phyloP scores from a whole-genome alignment of 2,888 invertebrate genomes.

The Odiellus spinosus region DNA sequence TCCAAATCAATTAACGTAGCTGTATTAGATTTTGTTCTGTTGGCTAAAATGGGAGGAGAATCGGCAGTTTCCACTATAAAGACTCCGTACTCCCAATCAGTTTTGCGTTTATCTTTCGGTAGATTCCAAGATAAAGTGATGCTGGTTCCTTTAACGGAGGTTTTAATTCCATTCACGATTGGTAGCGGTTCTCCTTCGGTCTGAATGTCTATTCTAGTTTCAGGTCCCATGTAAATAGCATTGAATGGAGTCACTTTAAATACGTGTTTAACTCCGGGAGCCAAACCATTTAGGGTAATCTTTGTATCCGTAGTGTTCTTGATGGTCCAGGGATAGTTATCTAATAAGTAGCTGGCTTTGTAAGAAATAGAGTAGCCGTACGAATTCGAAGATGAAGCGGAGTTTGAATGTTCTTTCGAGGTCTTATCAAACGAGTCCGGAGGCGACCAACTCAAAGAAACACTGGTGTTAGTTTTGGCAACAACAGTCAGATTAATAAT shows the following conservation, averaged over 20 bases:
- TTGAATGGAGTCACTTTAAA: conserved; percentile 38
- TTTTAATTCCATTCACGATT: conserved; percentile 23
- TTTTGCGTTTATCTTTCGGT: conserved; percentile 40
- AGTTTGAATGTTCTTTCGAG: conserved; percentile 34
- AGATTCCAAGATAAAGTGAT: conserved; percentile 50
- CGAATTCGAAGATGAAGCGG: too few relatives aligned
- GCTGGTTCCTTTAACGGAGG: conserved; percentile 14
- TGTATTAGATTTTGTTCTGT: background rate
- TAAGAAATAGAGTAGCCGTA: conserved; percentile 40
- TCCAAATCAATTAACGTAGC: conserved; percentile 35
- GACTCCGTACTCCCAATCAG: conserved; percentile 48
- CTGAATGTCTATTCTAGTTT: conserved; percentile 10
- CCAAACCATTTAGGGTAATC: conserved; percentile 25
- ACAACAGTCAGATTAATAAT: conserved; percentile 40
- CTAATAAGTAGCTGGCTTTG: conserved; percentile 36
- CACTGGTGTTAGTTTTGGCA: conserved; percentile 36
- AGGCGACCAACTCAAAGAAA: conserved; percentile 42
- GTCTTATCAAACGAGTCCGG: conserved; percentile 28
- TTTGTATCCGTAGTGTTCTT: conserved; percentile 5
- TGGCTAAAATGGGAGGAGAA: background rate
- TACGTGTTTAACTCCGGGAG: conserved; percentile 38
- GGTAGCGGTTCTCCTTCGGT: conserved; percentile 25
- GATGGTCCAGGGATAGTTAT: conserved; percentile 17
- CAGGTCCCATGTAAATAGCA: conserved; percentile 17
- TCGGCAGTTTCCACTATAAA: conserved; percentile 28